Evolutionary conservation across 92 coral and sea anemone genomes (phyloP), one percentile per base, ranked within the genome.

Genomic region (Zoanthus solanderi): DNA sequence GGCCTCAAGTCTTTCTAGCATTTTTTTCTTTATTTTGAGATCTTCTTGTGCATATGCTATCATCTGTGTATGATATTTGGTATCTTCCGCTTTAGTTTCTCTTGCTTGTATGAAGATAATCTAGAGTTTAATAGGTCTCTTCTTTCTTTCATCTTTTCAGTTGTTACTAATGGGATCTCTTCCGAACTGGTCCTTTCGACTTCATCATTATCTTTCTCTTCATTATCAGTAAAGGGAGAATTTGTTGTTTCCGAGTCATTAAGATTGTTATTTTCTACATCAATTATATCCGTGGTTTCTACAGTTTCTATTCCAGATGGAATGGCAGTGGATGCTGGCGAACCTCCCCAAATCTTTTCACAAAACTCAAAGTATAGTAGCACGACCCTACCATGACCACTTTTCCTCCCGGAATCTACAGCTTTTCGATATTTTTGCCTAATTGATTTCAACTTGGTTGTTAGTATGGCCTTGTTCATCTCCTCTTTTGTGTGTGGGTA

Each of bases 1-100:
- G 89, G 75, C 75, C 50, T 84, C 90, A 90, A 92, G 89, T 69
- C 44, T 89, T 68, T 89, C 92, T 75, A 89, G 90, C 76, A 92
- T 77, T 85, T 89, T 77, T 77, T 89, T 11, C 52, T 67, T 91
- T 48, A 17, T 75, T 69, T 83, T 92, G 18, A 90, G 69, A 53
- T n/a, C n/a, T n/a, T 92, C 92, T 48, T 92, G 95, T 17, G 92
- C 92, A 56, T 68, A 69, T 23, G 6, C 28, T 42, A 89, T 18
- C 18, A 89, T 66, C 68, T 86, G 91, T 72, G n/a, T 84, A 48
- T 92, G n/a, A n/a, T 88, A 30, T 2, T 5, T 29, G 91, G 85
- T 71, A 89, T 60, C 65, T 89, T 89, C 60, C 87, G 73, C 53
- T 90, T 90, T 4, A 85, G 90, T 75, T 86, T 85, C 17, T 90